Evolutionary conservation across 2,888 invertebrate genomes (phyloP), one percentile per base, ranked within the genome.

Genomic region (Drepanosiphum platanoidis): DNA sequence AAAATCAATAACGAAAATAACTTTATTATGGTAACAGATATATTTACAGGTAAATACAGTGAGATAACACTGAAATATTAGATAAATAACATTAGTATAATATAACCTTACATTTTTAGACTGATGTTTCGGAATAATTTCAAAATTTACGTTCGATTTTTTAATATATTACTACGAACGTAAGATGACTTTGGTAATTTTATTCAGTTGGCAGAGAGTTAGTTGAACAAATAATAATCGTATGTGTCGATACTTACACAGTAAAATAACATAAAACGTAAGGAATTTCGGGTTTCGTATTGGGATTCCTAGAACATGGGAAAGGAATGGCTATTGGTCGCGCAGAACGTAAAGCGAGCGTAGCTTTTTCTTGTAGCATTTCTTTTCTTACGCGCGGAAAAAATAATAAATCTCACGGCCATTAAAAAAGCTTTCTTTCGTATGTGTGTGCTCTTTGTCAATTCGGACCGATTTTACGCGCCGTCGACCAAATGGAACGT

Each of bases 381-480:
- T 30, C 32, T 39, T 74, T 36, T 1, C 27, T 4, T 32, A 2
- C n/a, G 30, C 9, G 22, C n/a, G 8, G 22, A 18, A 4, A 70
- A 68, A 68, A 52, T 15, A 22, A 84, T 84, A 84, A 84, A 84
- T 84, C 84, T 84, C 39, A 58, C 52, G 68, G 39, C 84, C 52
- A 39, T 84, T 84, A 70, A 84, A 84, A 68, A 70, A 70, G 75
- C 84, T 70, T 84, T 84, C 36, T 84, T 68, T 22, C 22, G 42
- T 32, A 22, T n/a, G n/a, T 30, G n/a, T 30, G 46, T 36, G 70
- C 27, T 46, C 64, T 84, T 68, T 84, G 84, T 84, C 84, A 39
- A 84, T 84, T 84, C 75, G 36, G 30, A 68, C 75, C 84, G 84
- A 84, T 84, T 84, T 84, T 52, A 84, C 84, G 84, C 84, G 36